These are phyloP conservation scores for Morbakka virulenta DNA, from an alignment of 30 jellyfish, hydroid and myxozoan genomes.

Conservation along the genomic window DNA sequence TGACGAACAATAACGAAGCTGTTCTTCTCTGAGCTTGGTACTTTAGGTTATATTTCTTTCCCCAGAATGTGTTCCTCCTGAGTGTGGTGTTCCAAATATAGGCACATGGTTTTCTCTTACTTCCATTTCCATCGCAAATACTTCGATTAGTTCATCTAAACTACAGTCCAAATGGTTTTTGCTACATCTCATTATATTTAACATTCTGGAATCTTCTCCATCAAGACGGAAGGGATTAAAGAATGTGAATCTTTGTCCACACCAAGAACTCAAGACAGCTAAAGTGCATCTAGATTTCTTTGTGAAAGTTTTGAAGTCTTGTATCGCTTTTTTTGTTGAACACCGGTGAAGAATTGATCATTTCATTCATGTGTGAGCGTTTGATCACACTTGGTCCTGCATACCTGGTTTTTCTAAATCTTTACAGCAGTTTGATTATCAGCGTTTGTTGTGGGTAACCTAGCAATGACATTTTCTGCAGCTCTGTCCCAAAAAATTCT, in stretches of 20 bases:
- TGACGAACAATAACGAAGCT: not conserved
- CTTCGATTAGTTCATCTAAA: not conserved
- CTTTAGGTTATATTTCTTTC: not conserved
- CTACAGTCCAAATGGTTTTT: not conserved
- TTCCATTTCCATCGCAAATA: not conserved
- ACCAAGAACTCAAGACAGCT: not conserved
- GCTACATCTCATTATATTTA: not conserved
- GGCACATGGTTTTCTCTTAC: constrained; percentile 3
- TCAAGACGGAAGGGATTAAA: not conserved
- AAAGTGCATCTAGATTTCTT: not conserved
- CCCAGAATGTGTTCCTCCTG: not conserved
- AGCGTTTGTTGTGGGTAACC: not conserved
- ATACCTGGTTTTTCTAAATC: not conserved
- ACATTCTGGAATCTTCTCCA: not conserved
- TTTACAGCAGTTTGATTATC: not conserved
- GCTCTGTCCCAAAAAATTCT: not conserved
- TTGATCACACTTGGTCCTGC: not conserved
- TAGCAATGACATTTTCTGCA: not conserved
- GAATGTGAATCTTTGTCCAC: not conserved
- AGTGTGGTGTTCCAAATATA: not conserved
- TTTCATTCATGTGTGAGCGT: not conserved
- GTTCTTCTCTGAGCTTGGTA: not conserved
- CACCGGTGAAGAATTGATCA: not conserved
- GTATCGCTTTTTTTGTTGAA: not conserved
- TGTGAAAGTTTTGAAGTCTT: no score